Evolutionary conservation across 1,140 invertebrate genomes (phyloP).

Genomic region (Stegodyphus mimosarum): DNA sequence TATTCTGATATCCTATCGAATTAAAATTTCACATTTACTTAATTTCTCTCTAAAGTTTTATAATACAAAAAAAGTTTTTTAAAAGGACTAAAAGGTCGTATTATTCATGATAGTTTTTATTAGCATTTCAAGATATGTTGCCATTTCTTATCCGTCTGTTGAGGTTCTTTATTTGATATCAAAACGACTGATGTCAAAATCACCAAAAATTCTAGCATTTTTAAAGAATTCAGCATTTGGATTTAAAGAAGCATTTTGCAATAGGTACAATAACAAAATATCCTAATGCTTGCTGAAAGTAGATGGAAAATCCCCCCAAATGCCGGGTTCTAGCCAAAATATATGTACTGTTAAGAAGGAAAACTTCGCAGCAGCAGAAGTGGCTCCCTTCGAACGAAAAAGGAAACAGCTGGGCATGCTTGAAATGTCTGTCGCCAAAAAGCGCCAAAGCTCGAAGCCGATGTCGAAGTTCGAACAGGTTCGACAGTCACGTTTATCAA

Average conservation of each 20-base stretch:
- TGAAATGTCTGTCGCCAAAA: no score
- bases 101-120: background rate
- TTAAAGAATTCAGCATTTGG: background rate
- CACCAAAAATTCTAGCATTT: background rate
- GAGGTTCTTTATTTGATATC: background rate
- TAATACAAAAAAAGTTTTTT: background rate
- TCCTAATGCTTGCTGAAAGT: background rate
- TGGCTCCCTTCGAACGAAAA: no score
- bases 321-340: background rate
- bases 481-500: no score
- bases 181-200: background rate
- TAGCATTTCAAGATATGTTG: background rate
- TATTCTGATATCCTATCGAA: constrained; percentile 44
- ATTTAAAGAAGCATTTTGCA: background rate
- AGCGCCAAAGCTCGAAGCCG: no score
- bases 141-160: background rate
- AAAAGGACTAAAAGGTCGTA: background rate
- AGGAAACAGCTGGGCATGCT: no score
- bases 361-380: no score
- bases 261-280: background rate
- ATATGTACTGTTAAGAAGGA: no score
- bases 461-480: no score
- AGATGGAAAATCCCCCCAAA: background rate
- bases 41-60: background rate
- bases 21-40: background rate